Base-by-base conservation (phyloP, 2,113 vertebrate species). In the Atrichornis clamosus region DNA sequence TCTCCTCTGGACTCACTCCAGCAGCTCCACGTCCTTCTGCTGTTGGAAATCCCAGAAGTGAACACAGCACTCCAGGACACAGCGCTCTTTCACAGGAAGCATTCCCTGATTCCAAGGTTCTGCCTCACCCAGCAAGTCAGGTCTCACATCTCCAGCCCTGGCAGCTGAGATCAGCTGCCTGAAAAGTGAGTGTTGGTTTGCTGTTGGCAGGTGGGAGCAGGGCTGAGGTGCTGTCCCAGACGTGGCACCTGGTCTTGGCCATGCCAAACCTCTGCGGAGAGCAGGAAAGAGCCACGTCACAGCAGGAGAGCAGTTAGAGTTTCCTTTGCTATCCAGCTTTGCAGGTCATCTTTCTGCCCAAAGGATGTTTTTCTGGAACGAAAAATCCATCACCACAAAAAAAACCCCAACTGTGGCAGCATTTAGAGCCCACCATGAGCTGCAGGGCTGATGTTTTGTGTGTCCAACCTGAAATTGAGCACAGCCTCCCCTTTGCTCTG, bases 221-320 rank as follows among this genome's bases (percentile, higher is more conserved):
- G 46, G 44, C 3, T 1, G 10, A 84, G 75, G 86, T 5, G 10
- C 39, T 75, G 23, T 82, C 82, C 58, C 14, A 9, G 30, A 53
- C 0, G 0, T 1, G 6, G 33, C 3, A 11, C 30, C 5, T 4
- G 39, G 8, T 59, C 75, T 11, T 76, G 8, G 37, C 47, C 0
- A 0, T 27, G 42, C 20, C 47, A 59, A 32, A 44, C 11, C 50
- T 80, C 70, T 35, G 1, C 1, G 19, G 49, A 44, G 7, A 69
- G 44, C 10, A 53, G 52, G 59, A 59, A 27, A 46, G 26, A 53
- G 20, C n/a, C 42, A 14, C 8, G 0, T 14, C 11, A 0, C 37
- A 28, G 26, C 1, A 1, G 80, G 27, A 68, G 9, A 72, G 13
- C 20, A 50, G 17, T 13, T 30, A 1, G 1, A 17, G 69, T 95